Percentiles rank a stretch among this genome's conserved stretches.
Conservation (phyloP, 2,888 invertebrate species). For the Cerastis rubricosa region DNA sequence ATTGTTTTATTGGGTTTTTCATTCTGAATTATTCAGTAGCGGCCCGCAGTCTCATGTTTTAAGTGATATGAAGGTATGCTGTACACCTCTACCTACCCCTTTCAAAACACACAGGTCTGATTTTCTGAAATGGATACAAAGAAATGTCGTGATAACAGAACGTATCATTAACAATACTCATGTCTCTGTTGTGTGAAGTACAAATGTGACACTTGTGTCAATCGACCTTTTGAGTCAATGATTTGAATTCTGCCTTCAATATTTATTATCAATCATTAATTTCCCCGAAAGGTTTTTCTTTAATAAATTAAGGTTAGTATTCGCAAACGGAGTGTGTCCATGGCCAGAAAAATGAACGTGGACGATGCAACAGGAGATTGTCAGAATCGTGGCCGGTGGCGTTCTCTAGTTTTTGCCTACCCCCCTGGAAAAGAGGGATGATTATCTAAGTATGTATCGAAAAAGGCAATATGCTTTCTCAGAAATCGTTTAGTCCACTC, state of each 20-base stretch:
- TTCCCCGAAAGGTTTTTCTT: neutral
- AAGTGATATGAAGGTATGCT: neutral
- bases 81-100: neutral
- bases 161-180: conserved; percentile 4
- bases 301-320: neutral
- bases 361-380: neutral
- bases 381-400: neutral
- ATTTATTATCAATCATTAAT: neutral
- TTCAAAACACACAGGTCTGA: neutral
- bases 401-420: neutral
- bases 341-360: neutral
- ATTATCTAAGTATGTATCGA: neutral
- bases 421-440: neutral
- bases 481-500: too few species aligned
- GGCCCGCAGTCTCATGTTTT: too few species aligned
- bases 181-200: neutral
- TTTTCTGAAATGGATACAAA: conserved; percentile 23
- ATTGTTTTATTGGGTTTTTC: neutral
- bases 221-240: neutral
- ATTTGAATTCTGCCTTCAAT: neutral
- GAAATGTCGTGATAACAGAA: neutral
- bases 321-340: neutral
- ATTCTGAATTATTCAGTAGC: neutral
- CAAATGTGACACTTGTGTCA: neutral
- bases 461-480: neutral